Conservation (phyloP, 2,113 vertebrate species). For the Oostethus manadensis region DNA sequence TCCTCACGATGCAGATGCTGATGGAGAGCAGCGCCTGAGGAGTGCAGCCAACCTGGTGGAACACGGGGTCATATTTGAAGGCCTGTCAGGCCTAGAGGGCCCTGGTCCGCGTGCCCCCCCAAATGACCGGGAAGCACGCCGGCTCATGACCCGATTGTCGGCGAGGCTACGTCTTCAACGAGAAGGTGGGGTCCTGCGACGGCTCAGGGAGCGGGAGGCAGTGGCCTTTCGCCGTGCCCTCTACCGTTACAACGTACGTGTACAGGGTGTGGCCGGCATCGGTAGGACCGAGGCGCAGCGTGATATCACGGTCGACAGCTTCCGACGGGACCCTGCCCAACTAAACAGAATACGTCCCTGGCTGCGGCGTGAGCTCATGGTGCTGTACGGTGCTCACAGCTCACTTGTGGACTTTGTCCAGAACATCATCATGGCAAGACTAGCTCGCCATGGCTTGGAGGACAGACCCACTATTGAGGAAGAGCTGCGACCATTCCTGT, state of each 20-base stretch:
- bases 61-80: slow-evolving; percentile 75
- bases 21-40: slow-evolving; percentile 2
- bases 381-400: slow-evolving; percentile 81
- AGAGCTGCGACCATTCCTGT: slow-evolving; percentile 81
- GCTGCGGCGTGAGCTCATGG: slow-evolving; percentile 83
- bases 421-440: slow-evolving; percentile 80
- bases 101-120: not conserved
- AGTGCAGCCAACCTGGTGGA: slow-evolving; percentile 47
- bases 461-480: slow-evolving; percentile 75
- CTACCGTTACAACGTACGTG: slow-evolving; percentile 66
- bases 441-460: slow-evolving; percentile 79
- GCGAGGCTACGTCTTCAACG: slow-evolving; percentile 41
- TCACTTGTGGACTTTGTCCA: slow-evolving; percentile 83
- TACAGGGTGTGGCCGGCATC: slow-evolving; percentile 62
- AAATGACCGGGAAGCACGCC: slow-evolving; percentile 21
- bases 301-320: slow-evolving; percentile 82
- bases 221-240: slow-evolving; percentile 49
- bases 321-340: slow-evolving; percentile 76
- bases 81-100: slow-evolving; percentile 31
- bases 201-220: slow-evolving; percentile 44
- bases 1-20: not conserved
- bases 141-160: slow-evolving; percentile 32
- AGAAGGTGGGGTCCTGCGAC: slow-evolving; percentile 23
- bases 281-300: slow-evolving; percentile 54
- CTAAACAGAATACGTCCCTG: slow-evolving; percentile 82